Evolutionary conservation across 2,888 invertebrate genomes (phyloP).

Genomic region (Idaea dimidiata): DNA sequence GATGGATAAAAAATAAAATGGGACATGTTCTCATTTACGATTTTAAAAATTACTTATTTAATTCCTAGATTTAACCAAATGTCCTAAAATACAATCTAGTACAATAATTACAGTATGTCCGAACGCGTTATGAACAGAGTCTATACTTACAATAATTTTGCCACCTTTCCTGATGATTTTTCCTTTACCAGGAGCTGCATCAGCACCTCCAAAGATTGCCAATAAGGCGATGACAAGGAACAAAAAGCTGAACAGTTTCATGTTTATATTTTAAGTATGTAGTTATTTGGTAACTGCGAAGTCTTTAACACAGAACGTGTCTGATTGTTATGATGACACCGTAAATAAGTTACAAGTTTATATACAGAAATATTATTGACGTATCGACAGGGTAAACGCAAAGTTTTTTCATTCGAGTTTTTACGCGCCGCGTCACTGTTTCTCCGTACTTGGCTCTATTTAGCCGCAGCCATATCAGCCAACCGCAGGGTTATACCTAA

Average conservation of each 20-base stretch:
- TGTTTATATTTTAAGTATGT: constrained; percentile 23
- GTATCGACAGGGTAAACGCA: background rate
- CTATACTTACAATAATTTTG: constrained; percentile 39
- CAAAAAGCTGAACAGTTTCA: constrained; percentile 40
- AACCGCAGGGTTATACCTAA: background rate
- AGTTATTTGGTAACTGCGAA: constrained; percentile 2
- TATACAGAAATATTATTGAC: background rate
- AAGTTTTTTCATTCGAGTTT: background rate
- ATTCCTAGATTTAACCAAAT: no score
- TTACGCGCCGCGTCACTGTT: constrained; percentile 22
- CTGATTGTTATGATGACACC: background rate
- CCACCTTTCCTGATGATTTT: constrained; percentile 43
- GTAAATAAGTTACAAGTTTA: background rate
- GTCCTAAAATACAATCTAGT: no score
- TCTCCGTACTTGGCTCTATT: background rate
- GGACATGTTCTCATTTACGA: no score
- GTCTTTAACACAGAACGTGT: background rate
- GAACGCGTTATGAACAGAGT: no score
- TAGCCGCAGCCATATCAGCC: no score
- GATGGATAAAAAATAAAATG: no score
- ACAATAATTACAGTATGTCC: no score
- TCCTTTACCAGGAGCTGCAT: constrained; percentile 36
- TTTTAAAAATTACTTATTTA: no score
- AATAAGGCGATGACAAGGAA: constrained; percentile 35
- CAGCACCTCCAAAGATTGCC: constrained; percentile 30